A percentile compares a stretch with the other conserved stretches of the same genome.
Conservation (phyloP, 2,888 invertebrate species). For the Leptinotarsa haldemani region DNA sequence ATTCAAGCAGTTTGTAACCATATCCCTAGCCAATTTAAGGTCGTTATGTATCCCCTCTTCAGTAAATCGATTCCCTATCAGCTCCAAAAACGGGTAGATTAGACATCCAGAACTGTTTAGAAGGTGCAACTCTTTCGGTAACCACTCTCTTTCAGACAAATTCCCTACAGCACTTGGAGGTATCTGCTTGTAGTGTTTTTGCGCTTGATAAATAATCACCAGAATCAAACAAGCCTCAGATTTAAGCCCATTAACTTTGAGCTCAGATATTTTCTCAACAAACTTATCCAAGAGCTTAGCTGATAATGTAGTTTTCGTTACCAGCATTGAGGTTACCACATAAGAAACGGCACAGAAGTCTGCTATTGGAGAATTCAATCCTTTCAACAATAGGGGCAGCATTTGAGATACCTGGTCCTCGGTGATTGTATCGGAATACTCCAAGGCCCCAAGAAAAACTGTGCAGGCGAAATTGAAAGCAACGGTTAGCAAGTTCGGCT, state of each 20-base stretch:
- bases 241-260: slow-evolving; percentile 68
- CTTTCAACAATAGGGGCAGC: slow-evolving; percentile 78
- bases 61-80: slow-evolving; percentile 70
- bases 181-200: slow-evolving; percentile 65
- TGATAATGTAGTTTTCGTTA: slow-evolving; percentile 73
- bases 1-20: slow-evolving; percentile 71
- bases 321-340: slow-evolving; percentile 78
- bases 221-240: slow-evolving; percentile 75
- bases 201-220: slow-evolving; percentile 77
- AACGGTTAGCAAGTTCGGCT: slow-evolving; percentile 74
- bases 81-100: slow-evolving; percentile 70
- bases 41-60: slow-evolving; percentile 67
- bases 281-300: slow-evolving; percentile 71
- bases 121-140: slow-evolving; percentile 67
- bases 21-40: slow-evolving; percentile 67
- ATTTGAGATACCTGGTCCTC: slow-evolving; percentile 77
- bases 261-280: slow-evolving; percentile 71
- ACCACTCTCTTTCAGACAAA: slow-evolving; percentile 66
- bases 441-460: slow-evolving; percentile 77
- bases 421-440: slow-evolving; percentile 65
- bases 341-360: slow-evolving; percentile 82
- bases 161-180: slow-evolving; percentile 69
- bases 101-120: slow-evolving; percentile 70
- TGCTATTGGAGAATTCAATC: slow-evolving; percentile 74
- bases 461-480: slow-evolving; percentile 86